These are phyloP conservation scores for Thalassophryne amazonica DNA, from an alignment of 2,797 vertebrate genomes.

Conservation along the genomic window DNA sequence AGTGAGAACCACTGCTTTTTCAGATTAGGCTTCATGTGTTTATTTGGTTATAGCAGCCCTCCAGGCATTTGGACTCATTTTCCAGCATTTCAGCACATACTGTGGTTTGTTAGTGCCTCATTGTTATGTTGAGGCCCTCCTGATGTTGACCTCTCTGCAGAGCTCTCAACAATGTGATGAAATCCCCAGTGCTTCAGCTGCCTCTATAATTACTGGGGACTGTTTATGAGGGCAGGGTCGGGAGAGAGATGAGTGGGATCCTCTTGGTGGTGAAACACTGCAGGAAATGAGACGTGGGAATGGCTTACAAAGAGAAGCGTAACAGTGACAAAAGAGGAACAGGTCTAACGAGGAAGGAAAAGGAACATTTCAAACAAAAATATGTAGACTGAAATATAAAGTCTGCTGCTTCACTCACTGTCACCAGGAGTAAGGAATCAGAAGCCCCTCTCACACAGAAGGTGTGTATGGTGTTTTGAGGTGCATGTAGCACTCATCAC, in stretches of 20 bases:
- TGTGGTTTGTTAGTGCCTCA: conserved; percentile 48
- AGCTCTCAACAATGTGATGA: conserved; percentile 57
- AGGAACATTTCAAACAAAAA: no score
- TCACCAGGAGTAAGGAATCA: no score
- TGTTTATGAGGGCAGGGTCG: conserved; percentile 47
- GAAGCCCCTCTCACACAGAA: no score
- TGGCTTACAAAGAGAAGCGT: conserved; percentile 24
- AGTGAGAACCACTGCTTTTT: no score
- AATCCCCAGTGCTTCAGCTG: conserved; percentile 49
- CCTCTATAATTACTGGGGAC: conserved; percentile 52
- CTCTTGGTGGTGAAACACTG: conserved; percentile 42
- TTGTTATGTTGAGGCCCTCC: conserved; percentile 52
- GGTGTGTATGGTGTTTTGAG: no score
- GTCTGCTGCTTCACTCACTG: no score
- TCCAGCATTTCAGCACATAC: conserved; percentile 28
- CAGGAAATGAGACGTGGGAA: conserved; percentile 34
- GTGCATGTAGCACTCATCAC: no score
- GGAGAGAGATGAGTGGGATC: conserved; percentile 46
- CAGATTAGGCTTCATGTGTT: conserved; percentile 16
- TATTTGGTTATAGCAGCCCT: conserved; percentile 36
- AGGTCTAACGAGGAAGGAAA: conserved; percentile 15
- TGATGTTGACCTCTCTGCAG: conserved; percentile 45
- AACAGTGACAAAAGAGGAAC: conserved; percentile 3
- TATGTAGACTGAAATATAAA: no score
- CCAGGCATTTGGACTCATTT: conserved; percentile 30